Evolutionary conservation across 2,888 invertebrate genomes (phyloP), one percentile per base, ranked within the genome.

Genomic region (Sepioteuthis lessoniana): DNA sequence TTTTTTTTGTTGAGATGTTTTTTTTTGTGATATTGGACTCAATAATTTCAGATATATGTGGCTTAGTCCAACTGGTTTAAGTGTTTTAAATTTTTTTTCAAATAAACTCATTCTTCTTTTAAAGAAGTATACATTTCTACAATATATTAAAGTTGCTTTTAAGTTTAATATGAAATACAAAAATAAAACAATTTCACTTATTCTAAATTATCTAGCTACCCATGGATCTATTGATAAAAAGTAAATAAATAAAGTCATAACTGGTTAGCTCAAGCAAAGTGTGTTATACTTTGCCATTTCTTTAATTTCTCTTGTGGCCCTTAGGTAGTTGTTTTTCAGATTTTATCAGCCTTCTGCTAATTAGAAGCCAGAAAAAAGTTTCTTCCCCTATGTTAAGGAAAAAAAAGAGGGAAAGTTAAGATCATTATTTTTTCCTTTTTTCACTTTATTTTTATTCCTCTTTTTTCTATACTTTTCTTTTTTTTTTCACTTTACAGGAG

Each of bases 311-410:
- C 76, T 76, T 76, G 76, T 35, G 76, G n/a, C 76, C 76, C 76
- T 76, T 35, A 76, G 76, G 76, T 35, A 35, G 16, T 76, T 76
- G n/a, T 76, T 76, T 76, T 76, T n/a, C n/a, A 76, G 76, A 76
- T 76, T 76, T 76, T 76, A 76, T 76, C 76, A 76, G n/a, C 13
- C 76, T 76, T 76, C 76, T 76, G 76, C 76, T 76, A 76, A 76
- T 76, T 76, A 76, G n/a, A 76, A 76, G 76, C 13, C n/a, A n/a
- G 10, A 76, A 76, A 76, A 35, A 13, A 13, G 7, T 76, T n/a
- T n/a, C 16, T 35, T 76, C 13, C n/a, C 16, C 35, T 0, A 76
- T 76, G n/a, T 76, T 35, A 35, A 76, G n/a, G 13, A 35, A n/a
- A 35, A 31, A n/a, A n/a, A 55, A 55, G 28, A 55, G n/a, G 13